Evolutionary conservation across 2,888 invertebrate species (phyloP).

Genomic region (Baccha elongata): DNA sequence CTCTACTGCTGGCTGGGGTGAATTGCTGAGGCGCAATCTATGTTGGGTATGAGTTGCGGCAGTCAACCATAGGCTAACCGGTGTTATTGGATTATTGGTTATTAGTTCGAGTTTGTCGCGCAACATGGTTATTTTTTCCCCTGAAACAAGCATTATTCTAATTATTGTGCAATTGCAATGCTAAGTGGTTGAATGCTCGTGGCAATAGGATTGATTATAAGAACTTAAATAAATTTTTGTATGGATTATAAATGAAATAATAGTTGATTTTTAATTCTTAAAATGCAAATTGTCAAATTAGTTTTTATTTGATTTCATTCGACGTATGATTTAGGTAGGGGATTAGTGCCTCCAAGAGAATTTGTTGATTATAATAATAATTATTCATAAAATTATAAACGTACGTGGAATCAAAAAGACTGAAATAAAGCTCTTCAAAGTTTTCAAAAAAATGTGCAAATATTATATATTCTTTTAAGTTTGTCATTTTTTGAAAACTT

Average conservation of each 20-base stretch:
- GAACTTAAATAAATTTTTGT: neutral
- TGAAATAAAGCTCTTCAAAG: no score
- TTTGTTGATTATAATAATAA: neutral
- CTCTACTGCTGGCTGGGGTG: neutral
- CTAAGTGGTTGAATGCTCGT: neutral
- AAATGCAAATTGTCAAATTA: neutral
- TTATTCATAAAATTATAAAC: neutral
- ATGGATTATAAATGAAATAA: neutral
- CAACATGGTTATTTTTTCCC: neutral
- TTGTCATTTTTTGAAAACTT: no score
- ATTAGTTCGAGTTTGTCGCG: constrained; percentile 20
- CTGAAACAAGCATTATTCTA: constrained; percentile 9
- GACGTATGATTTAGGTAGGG: neutral
- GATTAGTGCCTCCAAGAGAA: neutral
- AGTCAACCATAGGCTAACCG: constrained; percentile 6
- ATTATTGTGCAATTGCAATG: neutral
- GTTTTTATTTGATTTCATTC: neutral
- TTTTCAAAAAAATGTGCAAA: no score
- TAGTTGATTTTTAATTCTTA: neutral
- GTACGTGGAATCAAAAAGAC: no score
- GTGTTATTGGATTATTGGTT: constrained; percentile 19
- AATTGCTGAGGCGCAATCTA: neutral
- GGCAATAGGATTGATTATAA: neutral
- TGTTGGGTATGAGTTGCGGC: constrained; percentile 1
- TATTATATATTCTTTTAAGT: no score